Conservation (phyloP, 2,113 vertebrate genomes). For the Malaclemys terrapin region DNA sequence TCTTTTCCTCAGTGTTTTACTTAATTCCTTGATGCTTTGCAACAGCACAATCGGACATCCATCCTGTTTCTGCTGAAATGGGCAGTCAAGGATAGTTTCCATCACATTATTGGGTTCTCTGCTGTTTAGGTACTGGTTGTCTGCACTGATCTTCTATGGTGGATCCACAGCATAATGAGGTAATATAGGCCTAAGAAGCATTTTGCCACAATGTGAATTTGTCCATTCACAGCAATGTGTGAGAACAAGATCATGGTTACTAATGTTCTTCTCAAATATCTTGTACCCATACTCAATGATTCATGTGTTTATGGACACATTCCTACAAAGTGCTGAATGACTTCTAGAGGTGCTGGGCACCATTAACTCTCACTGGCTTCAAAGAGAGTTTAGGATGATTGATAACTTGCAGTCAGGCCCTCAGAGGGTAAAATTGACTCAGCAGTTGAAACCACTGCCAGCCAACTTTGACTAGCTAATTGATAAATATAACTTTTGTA, state of each 20-base stretch:
- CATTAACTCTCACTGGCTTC: not conserved
- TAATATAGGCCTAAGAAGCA: not conserved
- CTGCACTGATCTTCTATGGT: not conserved
- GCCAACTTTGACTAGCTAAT: not conserved
- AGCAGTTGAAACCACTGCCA: not conserved
- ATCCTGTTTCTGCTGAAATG: not conserved
- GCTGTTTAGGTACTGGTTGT: not conserved
- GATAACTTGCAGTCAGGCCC: not conserved
- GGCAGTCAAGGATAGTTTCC: not conserved
- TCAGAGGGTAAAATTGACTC: not conserved
- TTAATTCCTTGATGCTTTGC: not conserved
- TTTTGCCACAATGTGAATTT: rapidly evolving
- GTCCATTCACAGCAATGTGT: not conserved
- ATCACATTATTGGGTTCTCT: not conserved
- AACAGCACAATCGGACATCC: not conserved
- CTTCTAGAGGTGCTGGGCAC: not conserved
- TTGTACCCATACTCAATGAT: not conserved
- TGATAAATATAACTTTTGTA: not conserved
- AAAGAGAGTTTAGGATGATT: not conserved
- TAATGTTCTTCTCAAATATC: not conserved
- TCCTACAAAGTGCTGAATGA: not conserved
- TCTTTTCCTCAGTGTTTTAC: not conserved
- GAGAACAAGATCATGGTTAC: not conserved
- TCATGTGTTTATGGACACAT: not conserved
- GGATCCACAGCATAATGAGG: not conserved